Base-by-base conservation (phyloP, 2,888 invertebrate species). In the Cephus pulcher region DNA sequence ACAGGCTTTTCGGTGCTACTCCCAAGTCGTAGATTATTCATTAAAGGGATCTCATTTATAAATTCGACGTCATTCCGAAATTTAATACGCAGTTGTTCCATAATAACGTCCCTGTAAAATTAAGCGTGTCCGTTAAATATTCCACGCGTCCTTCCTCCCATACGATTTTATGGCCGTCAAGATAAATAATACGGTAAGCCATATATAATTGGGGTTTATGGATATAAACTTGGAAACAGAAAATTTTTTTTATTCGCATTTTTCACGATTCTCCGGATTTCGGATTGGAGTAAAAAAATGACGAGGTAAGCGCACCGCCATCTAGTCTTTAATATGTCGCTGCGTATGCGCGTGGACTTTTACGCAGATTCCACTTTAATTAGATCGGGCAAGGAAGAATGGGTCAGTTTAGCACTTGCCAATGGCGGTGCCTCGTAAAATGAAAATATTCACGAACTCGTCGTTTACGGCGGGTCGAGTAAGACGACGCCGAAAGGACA, bases 21-120 rank as follows among this genome's bases (percentile, higher is more conserved):
- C 74, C 40, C 82, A 75, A 82, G 82, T 86, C 83, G 83, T 84
- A 86, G 85, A 86, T 87, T 87, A 86, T 87, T 86, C 86, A 88
- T 85, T 86, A 85, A 85, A 85, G 80, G 82, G 75, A 23, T 23
- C 23, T 84, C 71, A 80, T 82, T 83, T 82, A 83, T 83, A 82
- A 82, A 84, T 84, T 82, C 84, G 82, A 80, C 81, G 77, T 73
- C 80, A 82, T 80, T 83, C 77, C 82, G 73, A 83, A 86, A 83
- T 85, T 86, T 86, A 86, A 85, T 85, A 84, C 83, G 78, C 81
- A 82, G 75, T 79, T 82, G 77, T 81, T 80, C 79, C 76, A 77
- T 84, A 82, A 83, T 85, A 84, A 82, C 81, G 82, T 82, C 1
- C 12, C 34, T 71, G 32, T 32, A 71, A 71, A 32, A 71, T 71